Percentiles rank a stretch among this genome's conserved stretches.
Conservation (phyloP, 2,888 invertebrate genomes). For the Alsophila aescularia region DNA sequence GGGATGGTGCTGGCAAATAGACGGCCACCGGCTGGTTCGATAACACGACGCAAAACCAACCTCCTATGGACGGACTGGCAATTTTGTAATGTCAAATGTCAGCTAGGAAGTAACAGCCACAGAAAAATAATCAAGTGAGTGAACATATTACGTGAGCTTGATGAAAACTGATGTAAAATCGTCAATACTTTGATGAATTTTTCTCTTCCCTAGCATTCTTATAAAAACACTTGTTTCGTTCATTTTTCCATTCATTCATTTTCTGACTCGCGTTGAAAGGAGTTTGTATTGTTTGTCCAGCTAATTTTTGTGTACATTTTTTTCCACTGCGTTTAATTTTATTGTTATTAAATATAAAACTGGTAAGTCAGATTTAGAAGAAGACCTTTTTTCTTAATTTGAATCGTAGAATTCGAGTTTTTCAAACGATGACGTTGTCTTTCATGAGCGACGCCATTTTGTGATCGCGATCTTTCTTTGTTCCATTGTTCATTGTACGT, state of each 20-base stretch:
- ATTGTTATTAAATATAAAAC: neutral
- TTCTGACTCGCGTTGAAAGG: slow-evolving; percentile 27
- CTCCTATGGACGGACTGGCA: too few relatives aligned
- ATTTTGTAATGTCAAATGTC: too few relatives aligned
- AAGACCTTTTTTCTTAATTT: slow-evolving; percentile 1
- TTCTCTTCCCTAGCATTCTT: slow-evolving; percentile 5
- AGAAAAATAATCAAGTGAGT: too few relatives aligned
- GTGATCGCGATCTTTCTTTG: slow-evolving; percentile 72
- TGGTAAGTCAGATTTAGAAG: slow-evolving; percentile 9
- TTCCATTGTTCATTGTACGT: slow-evolving; percentile 52
- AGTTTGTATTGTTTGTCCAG: slow-evolving; percentile 22
- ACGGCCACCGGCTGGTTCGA: too few relatives aligned
- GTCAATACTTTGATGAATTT: neutral
- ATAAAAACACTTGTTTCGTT: slow-evolving; percentile 14
- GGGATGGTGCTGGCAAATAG: too few relatives aligned
- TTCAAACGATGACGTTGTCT: slow-evolving; percentile 33
- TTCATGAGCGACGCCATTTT: slow-evolving; percentile 69
- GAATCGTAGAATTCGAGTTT: neutral
- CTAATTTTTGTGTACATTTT: slow-evolving; percentile 7
- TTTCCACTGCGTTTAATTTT: neutral
- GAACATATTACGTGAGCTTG: neutral
- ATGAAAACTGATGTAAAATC: neutral
- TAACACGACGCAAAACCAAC: too few relatives aligned
- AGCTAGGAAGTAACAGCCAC: too few relatives aligned
- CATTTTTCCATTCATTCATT: slow-evolving; percentile 11